A percentile compares a stretch with the other conserved stretches of the same genome.
Conservation (phyloP, 2,888 invertebrate genomes). For the Cephus rjabovi region DNA sequence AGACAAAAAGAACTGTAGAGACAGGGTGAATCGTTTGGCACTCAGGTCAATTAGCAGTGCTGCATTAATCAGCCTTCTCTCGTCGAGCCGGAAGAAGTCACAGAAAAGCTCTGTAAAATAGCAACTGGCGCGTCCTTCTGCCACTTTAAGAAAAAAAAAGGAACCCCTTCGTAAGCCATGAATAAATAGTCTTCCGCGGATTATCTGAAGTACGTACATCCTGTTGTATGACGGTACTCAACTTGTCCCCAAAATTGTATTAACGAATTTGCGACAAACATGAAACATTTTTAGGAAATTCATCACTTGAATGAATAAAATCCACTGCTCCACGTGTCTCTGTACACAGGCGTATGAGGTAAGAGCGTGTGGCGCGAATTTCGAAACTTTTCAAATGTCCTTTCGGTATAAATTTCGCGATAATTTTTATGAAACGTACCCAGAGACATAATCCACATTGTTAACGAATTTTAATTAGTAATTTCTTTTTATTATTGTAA, state of each 20-base stretch:
- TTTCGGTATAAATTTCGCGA: not conserved
- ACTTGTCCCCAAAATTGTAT: constrained; percentile 24
- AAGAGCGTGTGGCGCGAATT: not conserved
- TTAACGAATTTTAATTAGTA: not conserved
- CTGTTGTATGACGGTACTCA: not conserved
- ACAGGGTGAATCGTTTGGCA: not conserved
- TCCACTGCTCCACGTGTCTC: not conserved
- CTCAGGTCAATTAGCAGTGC: not conserved
- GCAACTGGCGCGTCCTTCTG: constrained; percentile 36
- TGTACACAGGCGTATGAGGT: not conserved
- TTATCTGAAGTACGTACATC: constrained; percentile 36
- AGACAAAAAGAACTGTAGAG: not conserved
- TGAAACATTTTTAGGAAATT: constrained; percentile 36
- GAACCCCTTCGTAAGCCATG: constrained; percentile 34
- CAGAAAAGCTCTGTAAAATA: constrained; percentile 25
- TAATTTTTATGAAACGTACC: too few species aligned
- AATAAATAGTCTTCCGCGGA: constrained; percentile 45
- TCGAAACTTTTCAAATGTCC: not conserved
- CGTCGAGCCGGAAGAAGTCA: constrained; percentile 25
- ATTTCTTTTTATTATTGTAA: not conserved
- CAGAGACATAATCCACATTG: too few species aligned
- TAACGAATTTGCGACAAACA: constrained; percentile 43
- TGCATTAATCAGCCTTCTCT: not conserved
- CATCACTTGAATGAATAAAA: not conserved
- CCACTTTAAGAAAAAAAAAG: constrained; percentile 22